These are phyloP conservation scores for Pissodes strobi DNA, from an alignment of 1,140 invertebrate genomes.

Conservation along the genomic window DNA sequence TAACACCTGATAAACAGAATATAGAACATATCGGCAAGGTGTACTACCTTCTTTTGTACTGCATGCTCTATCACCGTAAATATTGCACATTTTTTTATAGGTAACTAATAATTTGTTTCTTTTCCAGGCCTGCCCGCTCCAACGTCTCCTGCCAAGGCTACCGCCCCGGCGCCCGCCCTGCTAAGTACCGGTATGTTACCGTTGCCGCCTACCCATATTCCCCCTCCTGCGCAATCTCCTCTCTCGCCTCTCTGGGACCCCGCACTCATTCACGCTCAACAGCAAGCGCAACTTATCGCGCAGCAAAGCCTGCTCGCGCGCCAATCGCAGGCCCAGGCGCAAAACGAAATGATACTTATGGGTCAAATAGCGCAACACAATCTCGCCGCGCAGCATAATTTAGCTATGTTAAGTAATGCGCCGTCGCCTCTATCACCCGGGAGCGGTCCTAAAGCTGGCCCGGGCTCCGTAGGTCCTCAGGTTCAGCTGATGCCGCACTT, in stretches of 20 bases:
- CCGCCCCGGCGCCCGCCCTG: slow-evolving; percentile 71
- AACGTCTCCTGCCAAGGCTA: slow-evolving; percentile 65
- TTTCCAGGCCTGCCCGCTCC: slow-evolving; percentile 62
- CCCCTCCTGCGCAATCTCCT: slow-evolving; percentile 59
- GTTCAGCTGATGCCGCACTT: slow-evolving; percentile 48
- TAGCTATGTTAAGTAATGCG: slow-evolving; percentile 3
- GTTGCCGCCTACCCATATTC: slow-evolving; percentile 54
- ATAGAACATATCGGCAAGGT: no score
- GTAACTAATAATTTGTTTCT: no score
- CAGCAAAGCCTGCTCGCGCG: slow-evolving; percentile 54
- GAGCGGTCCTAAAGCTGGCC: slow-evolving; percentile 8
- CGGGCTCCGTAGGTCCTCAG: slow-evolving; percentile 12
- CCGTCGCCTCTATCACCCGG: slow-evolving; percentile 47
- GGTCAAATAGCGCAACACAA: slow-evolving; percentile 52
- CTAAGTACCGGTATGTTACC: slow-evolving; percentile 77
- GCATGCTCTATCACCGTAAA: no score
- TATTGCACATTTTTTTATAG: no score
- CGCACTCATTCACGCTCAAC: slow-evolving; percentile 49
- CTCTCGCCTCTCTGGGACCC: slow-evolving; percentile 51
- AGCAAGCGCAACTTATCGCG: slow-evolving; percentile 57
- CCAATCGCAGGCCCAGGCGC: slow-evolving; percentile 50
- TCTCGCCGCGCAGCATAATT: slow-evolving; percentile 47
- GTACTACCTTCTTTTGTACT: no score
- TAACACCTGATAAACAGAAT: no score
- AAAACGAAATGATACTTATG: slow-evolving; percentile 53